These are phyloP conservation scores for Euplagia quadripunctaria DNA, from an alignment of 2,888 invertebrate species.

Conservation along the genomic window DNA sequence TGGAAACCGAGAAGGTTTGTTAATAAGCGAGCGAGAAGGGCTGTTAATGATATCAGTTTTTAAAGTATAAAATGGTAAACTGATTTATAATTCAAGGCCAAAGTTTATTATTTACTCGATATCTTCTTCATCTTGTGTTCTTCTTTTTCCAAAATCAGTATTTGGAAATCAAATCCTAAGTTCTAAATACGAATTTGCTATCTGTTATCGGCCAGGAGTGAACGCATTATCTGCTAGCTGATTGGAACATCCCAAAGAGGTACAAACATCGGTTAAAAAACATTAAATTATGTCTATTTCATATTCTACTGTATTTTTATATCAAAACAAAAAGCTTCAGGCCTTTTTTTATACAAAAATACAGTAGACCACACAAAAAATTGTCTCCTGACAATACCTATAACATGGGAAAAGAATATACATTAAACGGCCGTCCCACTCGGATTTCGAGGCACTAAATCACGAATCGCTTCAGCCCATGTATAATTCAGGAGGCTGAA, in stretches of 20 bases:
- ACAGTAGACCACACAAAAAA: conserved; percentile 34
- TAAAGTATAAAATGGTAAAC: background rate
- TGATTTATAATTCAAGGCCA: too few relatives aligned
- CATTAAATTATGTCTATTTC: background rate
- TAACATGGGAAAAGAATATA: conserved; percentile 66
- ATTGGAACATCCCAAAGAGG: background rate
- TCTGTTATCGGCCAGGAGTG: too few relatives aligned
- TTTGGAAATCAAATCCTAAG: too few relatives aligned
- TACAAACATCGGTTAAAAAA: background rate
- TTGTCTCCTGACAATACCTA: conserved; percentile 64
- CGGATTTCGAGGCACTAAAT: conserved; percentile 77
- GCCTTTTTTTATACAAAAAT: too few relatives aligned
- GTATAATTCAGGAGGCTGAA: conserved; percentile 82
- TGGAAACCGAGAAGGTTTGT: background rate
- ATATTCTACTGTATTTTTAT: background rate
- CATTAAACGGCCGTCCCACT: conserved; percentile 68
- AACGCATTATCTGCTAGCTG: background rate
- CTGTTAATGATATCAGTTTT: background rate
- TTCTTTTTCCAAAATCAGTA: too few relatives aligned
- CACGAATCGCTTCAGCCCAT: conserved; percentile 77
- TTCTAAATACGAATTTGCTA: too few relatives aligned
- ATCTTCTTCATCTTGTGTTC: too few relatives aligned
- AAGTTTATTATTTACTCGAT: too few relatives aligned
- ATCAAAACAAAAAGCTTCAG: conserved; percentile 12
- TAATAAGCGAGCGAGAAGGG: too few relatives aligned